Conservation (phyloP, 2,888 invertebrate genomes). For the Scrobipalpa costella region DNA sequence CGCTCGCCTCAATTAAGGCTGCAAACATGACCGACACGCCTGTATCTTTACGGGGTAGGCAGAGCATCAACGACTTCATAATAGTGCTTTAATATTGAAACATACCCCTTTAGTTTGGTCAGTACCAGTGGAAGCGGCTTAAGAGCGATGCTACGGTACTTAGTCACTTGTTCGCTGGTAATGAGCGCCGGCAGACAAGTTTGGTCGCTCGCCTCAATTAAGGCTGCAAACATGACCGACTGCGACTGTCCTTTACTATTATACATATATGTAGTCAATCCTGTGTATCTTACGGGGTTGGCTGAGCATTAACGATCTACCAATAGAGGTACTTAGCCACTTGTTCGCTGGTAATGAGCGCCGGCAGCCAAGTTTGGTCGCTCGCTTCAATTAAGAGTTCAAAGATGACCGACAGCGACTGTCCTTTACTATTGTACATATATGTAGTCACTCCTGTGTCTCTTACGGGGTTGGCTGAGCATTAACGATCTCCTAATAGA, state of each 20-base stretch:
- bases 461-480: not conserved
- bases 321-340: conserved; percentile 75
- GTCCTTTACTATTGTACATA: conserved; percentile 31
- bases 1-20: conserved; percentile 76
- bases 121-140: conserved; percentile 68
- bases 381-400: conserved; percentile 76
- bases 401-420: conserved; percentile 49
- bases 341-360: conserved; percentile 80
- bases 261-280: too few species aligned
- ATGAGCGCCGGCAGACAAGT: conserved; percentile 76
- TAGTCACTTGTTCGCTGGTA: conserved; percentile 78
- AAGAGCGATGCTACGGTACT: conserved; percentile 67
- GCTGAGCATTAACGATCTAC: too few species aligned
- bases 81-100: too few species aligned
- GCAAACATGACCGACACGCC: conserved; percentile 71
- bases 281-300: too few species aligned
- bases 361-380: conserved; percentile 71
- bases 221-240: conserved; percentile 74
- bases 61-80: too few species aligned
- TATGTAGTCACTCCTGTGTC: too few species aligned
- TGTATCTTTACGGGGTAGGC: too few species aligned
- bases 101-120: conserved; percentile 45
- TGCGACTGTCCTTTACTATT: too few species aligned
- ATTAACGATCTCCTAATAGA: conserved; percentile 16
- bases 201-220: conserved; percentile 75